Conservation (phyloP, 2,888 invertebrate genomes). For the Asteroscopus sphinx region DNA sequence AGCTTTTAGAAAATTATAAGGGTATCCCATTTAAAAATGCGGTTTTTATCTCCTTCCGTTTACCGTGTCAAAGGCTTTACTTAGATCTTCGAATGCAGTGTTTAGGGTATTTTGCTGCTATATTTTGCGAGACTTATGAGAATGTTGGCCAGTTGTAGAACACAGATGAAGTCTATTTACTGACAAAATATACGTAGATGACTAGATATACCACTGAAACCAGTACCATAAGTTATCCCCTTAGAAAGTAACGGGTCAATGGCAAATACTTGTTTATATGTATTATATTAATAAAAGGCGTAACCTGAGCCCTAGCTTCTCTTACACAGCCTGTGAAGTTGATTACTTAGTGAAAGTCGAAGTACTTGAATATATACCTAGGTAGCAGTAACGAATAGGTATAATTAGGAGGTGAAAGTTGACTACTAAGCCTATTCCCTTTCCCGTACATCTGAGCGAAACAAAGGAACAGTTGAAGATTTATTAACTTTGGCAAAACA, state of each 20-base stretch:
- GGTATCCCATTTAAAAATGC: too few species aligned
- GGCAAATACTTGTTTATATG: slow-evolving; percentile 46
- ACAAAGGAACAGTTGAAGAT: slow-evolving; percentile 31
- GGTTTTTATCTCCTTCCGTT: background rate
- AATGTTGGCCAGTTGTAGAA: too few species aligned
- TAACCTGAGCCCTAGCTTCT: slow-evolving; percentile 34
- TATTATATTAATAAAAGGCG: slow-evolving; percentile 43
- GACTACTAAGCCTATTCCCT: slow-evolving; percentile 36
- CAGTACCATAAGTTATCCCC: slow-evolving; percentile 35
- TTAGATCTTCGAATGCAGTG: background rate
- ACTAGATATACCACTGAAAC: slow-evolving; percentile 14
- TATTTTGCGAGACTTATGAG: too few species aligned
- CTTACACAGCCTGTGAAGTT: slow-evolving; percentile 50
- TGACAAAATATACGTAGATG: too few species aligned
- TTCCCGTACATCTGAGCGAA: slow-evolving; percentile 33
- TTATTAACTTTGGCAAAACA: slow-evolving; percentile 6
- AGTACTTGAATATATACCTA: slow-evolving; percentile 31
- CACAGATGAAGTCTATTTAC: too few species aligned
- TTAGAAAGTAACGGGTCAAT: slow-evolving; percentile 38
- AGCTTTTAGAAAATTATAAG: too few species aligned
- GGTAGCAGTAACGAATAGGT: slow-evolving; percentile 38
- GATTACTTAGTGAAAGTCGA: slow-evolving; percentile 53
- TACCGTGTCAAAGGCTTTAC: slow-evolving; percentile 10
- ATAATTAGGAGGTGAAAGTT: slow-evolving; percentile 55
- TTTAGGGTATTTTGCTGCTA: too few species aligned